Base-by-base conservation (phyloP, 2,797 vertebrate genomes). In the Varecia variegata region DNA sequence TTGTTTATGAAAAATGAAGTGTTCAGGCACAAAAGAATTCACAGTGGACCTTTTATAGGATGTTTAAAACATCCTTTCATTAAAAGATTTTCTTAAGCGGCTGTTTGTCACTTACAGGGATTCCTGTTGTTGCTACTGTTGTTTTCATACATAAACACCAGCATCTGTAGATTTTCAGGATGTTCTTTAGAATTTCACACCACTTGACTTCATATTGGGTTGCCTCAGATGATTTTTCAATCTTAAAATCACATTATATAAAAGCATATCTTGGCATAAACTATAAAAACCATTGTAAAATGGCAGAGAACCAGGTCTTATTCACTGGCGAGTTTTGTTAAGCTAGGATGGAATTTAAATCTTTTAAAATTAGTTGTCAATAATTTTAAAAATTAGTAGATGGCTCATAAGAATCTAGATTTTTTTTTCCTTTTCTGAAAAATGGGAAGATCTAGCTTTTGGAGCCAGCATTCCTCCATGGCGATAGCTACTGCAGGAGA, bases 1-100 rank as follows among this genome's bases (percentile, higher is more conserved):
- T 96, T 96, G 91, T 97, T 98, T 97, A 97, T 95, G 91, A 74
- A 97, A 93, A 98, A 98, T 96, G 94, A 97, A 97, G 94, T 95
- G 74, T 89, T 97, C 38, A 82, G 95, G 94, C 27, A 88, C 94
- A 95, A 97, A 97, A 98, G 90, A 97, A 87, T 93, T 87, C 83
- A 96, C 88, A 97, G 60, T 88, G 84, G 90, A 97, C 96, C 93
- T 94, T 95, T 98, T 98, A 95, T 1, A 93, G 96, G 67, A 97
- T 85, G 77, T 87, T 97, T 97, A 97, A 97, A 97, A 97, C 93
- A 35, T 67, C 43, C 92, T 94, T 88, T 98, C 92, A 96, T 97
- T 97, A 98, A 96, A 86, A 98, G 94, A 92, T 96, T 89, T 97
- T 92, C 95, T 91, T 94, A 97, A 97, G 95, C 94, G 93, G 89